Base-by-base conservation (phyloP, 2,888 invertebrate species). In the Mechanitis mazaeus region DNA sequence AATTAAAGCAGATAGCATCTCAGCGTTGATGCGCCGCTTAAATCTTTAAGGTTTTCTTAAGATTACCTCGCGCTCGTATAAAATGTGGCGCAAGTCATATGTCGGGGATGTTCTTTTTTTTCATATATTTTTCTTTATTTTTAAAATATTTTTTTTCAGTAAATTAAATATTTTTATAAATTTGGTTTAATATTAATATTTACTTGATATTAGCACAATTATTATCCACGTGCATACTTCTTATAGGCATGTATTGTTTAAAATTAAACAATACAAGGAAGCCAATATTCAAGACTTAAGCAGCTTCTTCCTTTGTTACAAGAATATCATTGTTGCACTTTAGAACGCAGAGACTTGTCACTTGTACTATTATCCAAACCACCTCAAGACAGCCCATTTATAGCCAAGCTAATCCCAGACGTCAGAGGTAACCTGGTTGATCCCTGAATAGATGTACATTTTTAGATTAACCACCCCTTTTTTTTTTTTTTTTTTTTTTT, bases 341-440 rank as follows among this genome's bases (percentile, higher is more conserved):
- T 31, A 7, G 6, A 47, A 47, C 50, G 50, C 50, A 11, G 6
- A 28, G 28, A 31, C 50, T 50, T 50, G 5, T 68, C 42, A 54
- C 61, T 69, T 70, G 56, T 3, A 55, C 64, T 66, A 58, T 45
- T 50, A 50, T 54, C 56, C 58, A 61, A 58, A 64, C 65, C 66
- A 69, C 69, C 68, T 69, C 66, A 69, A 72, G 72, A 71, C 70
- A 74, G 67, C 74, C 78, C 77, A 73, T 77, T 78, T 77, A 77
- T 78, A 78, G 77, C 69, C 35, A 66, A 73, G 72, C 69, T 78
- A 79, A 78, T 78, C 78, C 74, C 68, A 67, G 68, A 71, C 72
- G 73, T 75, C 77, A 72, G 71, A 69, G 69, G 62, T 68, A 73
- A 72, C 72, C 69, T 75, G 72, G 70, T 70, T 71, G 74, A 73